Percentiles rank a stretch among this genome's conserved stretches.
These are phyloP conservation scores for Penaeus monodon DNA, from an alignment of 2,888 invertebrate species.

Conservation along the genomic window DNA sequence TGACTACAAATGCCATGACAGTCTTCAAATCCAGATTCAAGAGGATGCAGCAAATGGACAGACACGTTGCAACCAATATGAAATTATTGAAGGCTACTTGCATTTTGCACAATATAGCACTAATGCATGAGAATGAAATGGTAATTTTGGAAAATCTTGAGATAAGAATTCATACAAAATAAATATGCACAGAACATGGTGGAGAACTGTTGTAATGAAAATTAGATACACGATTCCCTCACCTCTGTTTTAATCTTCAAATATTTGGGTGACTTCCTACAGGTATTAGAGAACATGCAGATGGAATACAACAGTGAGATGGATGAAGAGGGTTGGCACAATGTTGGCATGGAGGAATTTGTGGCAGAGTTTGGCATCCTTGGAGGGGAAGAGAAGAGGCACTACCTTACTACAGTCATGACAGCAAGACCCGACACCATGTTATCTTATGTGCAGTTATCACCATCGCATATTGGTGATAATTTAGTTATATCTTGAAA, in stretches of 20 bases:
- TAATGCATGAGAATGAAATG: conserved; percentile 21
- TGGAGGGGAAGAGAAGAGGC: conserved; percentile 34
- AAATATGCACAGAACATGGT: too few relatives aligned
- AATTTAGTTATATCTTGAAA: too few relatives aligned
- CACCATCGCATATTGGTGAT: conserved; percentile 6
- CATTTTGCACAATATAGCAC: conserved; percentile 31
- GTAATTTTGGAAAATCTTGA: background rate
- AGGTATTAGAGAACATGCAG: conserved; percentile 24
- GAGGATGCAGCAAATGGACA: conserved; percentile 15
- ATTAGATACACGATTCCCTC: too few relatives aligned
- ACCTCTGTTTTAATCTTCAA: background rate
- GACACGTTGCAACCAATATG: conserved; percentile 1
- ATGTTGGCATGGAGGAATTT: conserved; percentile 10
- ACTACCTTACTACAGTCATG: conserved; percentile 30
- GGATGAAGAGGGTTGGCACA: conserved; percentile 21
- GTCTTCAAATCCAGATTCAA: conserved; percentile 28
- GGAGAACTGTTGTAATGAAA: too few relatives aligned
- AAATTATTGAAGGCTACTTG: conserved; percentile 6
- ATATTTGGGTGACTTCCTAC: background rate
- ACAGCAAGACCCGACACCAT: conserved; percentile 9
- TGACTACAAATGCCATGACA: conserved; percentile 2
- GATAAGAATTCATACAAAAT: too few relatives aligned
- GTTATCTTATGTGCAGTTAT: conserved; percentile 10
- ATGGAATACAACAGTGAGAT: conserved; percentile 30
- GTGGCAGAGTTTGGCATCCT: conserved; percentile 39